phyloP scores from a whole-genome alignment of 2,113 vertebrate genomes.

The Trochalopteron elliotii region DNA sequence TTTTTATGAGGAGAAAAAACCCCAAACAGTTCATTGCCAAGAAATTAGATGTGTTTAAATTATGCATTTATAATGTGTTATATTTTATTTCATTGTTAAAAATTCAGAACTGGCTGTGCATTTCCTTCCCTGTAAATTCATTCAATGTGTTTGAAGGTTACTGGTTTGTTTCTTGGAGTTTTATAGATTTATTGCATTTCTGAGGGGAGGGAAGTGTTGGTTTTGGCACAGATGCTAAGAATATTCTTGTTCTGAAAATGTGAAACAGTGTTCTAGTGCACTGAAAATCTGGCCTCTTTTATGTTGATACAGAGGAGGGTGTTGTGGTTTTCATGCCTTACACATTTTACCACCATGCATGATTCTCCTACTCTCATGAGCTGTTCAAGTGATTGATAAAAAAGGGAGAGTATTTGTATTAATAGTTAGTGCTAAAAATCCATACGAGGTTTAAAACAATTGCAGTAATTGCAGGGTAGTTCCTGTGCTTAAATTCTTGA shows the following conservation, averaged over 20 bases:
- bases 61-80: slow-evolving; percentile 21
- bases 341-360: neutral
- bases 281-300: neutral
- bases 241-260: slow-evolving; percentile 48
- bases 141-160: slow-evolving; percentile 40
- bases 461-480: neutral
- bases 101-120: slow-evolving; percentile 1
- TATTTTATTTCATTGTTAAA: slow-evolving; percentile 47
- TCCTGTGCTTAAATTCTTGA: neutral
- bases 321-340: slow-evolving; percentile 6
- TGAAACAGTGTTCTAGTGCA: neutral
- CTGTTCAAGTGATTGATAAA: neutral
- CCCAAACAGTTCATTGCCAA: neutral
- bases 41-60: slow-evolving; percentile 17
- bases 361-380: neutral
- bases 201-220: slow-evolving; percentile 40
- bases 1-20: neutral
- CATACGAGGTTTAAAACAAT: fast-evolving
- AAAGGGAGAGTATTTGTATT: neutral
- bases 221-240: slow-evolving; percentile 36
- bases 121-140: slow-evolving; percentile 47
- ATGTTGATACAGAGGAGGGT: neutral
- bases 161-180: slow-evolving; percentile 38
- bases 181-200: slow-evolving; percentile 32
- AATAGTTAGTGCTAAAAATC: neutral